These are phyloP conservation scores for Mus musculus DNA, from an alignment of 2,113 vertebrate species.

Conservation along the genomic window DNA sequence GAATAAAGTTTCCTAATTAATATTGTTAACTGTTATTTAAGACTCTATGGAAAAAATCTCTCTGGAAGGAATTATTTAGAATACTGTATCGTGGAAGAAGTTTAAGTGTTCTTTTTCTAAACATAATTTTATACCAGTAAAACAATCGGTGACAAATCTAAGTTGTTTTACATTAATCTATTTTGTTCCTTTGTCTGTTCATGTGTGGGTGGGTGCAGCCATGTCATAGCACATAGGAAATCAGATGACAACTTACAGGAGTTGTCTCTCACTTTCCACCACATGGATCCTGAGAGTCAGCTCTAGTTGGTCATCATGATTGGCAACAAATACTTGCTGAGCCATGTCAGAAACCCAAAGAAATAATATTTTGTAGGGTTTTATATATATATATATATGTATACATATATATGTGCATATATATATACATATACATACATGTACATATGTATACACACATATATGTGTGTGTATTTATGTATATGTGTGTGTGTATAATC, in stretches of 20 bases:
- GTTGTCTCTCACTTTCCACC: not conserved
- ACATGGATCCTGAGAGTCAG: not conserved
- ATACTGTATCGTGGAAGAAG: not conserved
- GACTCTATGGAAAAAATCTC: not conserved
- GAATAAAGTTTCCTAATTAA: not conserved
- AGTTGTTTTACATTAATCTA: not conserved
- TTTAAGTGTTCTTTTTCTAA: not conserved
- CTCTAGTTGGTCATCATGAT: not conserved
- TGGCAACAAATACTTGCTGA: not conserved
- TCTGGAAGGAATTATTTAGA: not conserved
- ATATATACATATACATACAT: too few relatives aligned
- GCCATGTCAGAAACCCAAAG: not conserved
- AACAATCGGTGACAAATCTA: not conserved
- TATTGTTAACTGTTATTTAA: slow-evolving; percentile 17
- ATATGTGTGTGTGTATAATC: too few relatives aligned
- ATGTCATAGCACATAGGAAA: not conserved
- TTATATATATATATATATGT: not conserved
- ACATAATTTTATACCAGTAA: not conserved
- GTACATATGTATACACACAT: too few relatives aligned
- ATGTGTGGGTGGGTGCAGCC: not conserved
- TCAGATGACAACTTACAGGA: not conserved
- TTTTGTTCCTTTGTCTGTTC: not conserved
- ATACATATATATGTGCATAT: not conserved
- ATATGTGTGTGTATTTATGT: too few relatives aligned
- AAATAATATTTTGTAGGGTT: not conserved